A percentile compares a stretch with the other conserved stretches of the same genome.
Evolutionary conservation across 2,888 invertebrate genomes (phyloP).

Genomic region (Eurois occulta): DNA sequence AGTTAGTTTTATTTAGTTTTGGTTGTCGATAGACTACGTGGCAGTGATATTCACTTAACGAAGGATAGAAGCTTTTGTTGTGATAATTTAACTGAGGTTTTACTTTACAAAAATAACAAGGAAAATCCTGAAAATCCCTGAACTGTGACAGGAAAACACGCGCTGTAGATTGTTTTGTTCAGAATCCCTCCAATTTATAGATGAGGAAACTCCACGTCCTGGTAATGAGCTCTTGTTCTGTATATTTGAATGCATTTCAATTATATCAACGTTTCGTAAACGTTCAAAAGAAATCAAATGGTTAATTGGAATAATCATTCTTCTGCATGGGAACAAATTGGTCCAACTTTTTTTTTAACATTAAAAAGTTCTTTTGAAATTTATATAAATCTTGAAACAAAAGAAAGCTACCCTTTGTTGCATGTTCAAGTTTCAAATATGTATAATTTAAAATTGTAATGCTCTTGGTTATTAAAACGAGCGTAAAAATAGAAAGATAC

Average conservation of each 20-base stretch:
- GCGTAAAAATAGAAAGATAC: constrained; percentile 11
- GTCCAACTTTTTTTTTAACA: no score
- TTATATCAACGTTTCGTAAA: not conserved
- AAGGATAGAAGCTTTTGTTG: constrained; percentile 10
- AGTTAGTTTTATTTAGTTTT: constrained; percentile 31
- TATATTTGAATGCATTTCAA: constrained; percentile 11
- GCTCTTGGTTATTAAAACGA: constrained; percentile 4
- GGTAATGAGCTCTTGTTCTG: constrained; percentile 1
- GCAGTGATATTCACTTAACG: constrained; percentile 41
- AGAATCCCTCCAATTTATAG: constrained; percentile 18
- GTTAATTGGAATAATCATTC: no score
- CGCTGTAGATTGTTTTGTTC: constrained; percentile 21
- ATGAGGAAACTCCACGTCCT: constrained; percentile 18
- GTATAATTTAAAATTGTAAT: not conserved
- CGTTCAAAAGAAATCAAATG: not conserved
- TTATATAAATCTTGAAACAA: no score
- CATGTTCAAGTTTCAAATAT: constrained; percentile 14
- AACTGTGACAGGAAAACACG: constrained; percentile 34
- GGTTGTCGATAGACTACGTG: constrained; percentile 28
- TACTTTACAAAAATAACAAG: constrained; percentile 37
- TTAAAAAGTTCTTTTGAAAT: no score
- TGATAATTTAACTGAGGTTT: constrained; percentile 25
- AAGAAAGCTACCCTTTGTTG: constrained; percentile 6
- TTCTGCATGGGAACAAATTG: no score
- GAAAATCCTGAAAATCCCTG: constrained; percentile 38